Base-by-base conservation (phyloP, 2,113 vertebrate species). In the Sturnira hondurensis region DNA sequence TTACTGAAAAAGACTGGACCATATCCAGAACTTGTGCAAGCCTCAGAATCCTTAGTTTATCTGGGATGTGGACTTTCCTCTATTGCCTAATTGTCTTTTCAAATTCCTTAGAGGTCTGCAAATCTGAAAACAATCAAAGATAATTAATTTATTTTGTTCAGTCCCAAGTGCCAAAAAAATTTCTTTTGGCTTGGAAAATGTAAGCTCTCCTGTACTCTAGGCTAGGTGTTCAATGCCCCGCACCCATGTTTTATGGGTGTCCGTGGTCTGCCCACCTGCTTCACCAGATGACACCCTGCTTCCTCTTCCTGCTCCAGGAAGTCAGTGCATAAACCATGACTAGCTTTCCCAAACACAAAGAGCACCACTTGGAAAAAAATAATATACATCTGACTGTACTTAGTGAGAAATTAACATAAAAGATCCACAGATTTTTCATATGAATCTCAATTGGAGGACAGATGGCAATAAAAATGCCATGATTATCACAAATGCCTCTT, bases 41-140 rank as follows among this genome's bases (percentile, higher is more conserved):
- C 47, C 65, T 94, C 54, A 80, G 68, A 89, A 86, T 52, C 22
- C 70, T 71, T 67, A 26, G n/a, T 65, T 80, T 43, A 85, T 87
- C 71, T 3, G 14, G 54, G 36, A 4, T 50, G 52, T 61, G 54
- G 67, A 74, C 3, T 54, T 85, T 93, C 86, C 82, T 73, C 82
- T 54, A 24, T 96, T 94, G 89, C 89, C 56, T 61, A 84, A 86
- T 50, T 41, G 14, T 83, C 82, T 93, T 65, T 67, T 33, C 76
- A 90, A 93, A 82, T 95, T 86, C 77, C 89, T 95, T 26, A 47
- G 58, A 82, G 77, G 82, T 58, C 43, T 91, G 43, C 36, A 88
- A 88, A 61, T 84, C 54, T 56, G 16, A 85, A 91, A 82, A n/a
- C 20, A 73, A 24, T 54, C 41, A 65, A 65, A 58, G 71, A 36